A percentile compares a stretch with the other conserved stretches of the same genome.
Evolutionary conservation across 2,113 vertebrate species (phyloP).

Genomic region (Bothrops jararaca): DNA sequence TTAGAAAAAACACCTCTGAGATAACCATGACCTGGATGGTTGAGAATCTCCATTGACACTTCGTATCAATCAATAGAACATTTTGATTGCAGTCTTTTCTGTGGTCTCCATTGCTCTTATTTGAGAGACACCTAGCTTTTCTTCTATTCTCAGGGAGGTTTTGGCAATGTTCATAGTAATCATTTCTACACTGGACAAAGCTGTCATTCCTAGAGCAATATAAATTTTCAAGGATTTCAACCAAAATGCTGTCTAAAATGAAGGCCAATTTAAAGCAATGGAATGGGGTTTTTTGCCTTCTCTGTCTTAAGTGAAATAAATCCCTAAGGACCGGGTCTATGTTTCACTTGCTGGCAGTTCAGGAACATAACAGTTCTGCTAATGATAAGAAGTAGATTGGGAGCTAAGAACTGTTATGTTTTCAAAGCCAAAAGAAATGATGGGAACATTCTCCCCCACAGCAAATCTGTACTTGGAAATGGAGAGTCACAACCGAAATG

Average conservation of each 20-base stretch:
- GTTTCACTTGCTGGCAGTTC: too few relatives aligned
- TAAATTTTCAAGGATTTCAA: not conserved
- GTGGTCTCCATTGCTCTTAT: not conserved
- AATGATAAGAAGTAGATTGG: too few relatives aligned
- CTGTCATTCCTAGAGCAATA: not conserved
- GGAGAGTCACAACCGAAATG: not conserved
- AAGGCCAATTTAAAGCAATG: not conserved
- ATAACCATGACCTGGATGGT: too few relatives aligned
- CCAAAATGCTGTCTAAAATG: not conserved
- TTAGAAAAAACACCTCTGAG: too few relatives aligned
- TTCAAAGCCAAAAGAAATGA: too few relatives aligned
- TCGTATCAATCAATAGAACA: not conserved
- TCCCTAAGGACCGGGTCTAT: too few relatives aligned
- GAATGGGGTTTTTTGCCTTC: not conserved
- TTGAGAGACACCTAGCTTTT: not conserved
- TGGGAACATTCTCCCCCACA: not conserved
- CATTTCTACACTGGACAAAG: not conserved
- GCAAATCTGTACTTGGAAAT: conserved; percentile 6
- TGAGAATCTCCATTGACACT: too few relatives aligned
- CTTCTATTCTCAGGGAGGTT: not conserved
- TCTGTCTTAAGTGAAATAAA: not conserved
- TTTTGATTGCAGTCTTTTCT: not conserved
- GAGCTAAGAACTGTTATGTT: too few relatives aligned
- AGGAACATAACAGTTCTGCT: too few relatives aligned
- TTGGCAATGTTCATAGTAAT: not conserved